A percentile compares a stretch with the other conserved stretches of the same genome.
Evolutionary conservation across 1,140 invertebrate genomes (phyloP).

Genomic region (Araneus ventricosus): DNA sequence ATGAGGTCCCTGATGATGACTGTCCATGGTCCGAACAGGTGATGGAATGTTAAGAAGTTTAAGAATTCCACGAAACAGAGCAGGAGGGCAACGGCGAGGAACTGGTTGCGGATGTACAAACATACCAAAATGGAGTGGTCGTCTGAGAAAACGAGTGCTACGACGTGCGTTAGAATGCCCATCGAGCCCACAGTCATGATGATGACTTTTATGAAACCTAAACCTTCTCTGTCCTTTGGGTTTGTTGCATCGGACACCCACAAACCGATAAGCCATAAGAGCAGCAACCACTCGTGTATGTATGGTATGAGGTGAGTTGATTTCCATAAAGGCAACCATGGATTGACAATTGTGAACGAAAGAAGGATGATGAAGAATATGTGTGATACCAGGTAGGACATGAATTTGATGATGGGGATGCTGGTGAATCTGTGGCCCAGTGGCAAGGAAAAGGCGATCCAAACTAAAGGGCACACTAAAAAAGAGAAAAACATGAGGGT

Average conservation of each 20-base stretch:
- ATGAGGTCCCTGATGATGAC: conserved; percentile 84
- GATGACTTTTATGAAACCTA: conserved; percentile 93
- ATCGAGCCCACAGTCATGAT: conserved; percentile 95
- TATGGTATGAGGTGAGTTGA: conserved; percentile 82
- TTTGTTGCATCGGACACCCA: conserved; percentile 97
- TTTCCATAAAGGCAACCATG: conserved; percentile 83
- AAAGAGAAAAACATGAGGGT: conserved; percentile 94
- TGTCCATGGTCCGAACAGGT: conserved; percentile 98
- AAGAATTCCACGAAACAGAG: conserved; percentile 98
- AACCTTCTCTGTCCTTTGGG: conserved; percentile 95
- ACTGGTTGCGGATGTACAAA: conserved; percentile 95
- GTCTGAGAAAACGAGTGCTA: conserved; percentile 84
- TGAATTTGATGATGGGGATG: conserved; percentile 98
- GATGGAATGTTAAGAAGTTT: conserved; percentile 98
- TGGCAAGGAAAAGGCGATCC: conserved; percentile 97
- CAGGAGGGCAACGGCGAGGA: conserved; percentile 95
- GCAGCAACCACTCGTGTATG: conserved; percentile 97
- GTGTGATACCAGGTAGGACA: conserved; percentile 99
- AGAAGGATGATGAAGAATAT: conserved; percentile 97
- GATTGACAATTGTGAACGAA: conserved; percentile 93
- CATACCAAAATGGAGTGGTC: conserved; percentile 76
- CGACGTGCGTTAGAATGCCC: conserved; percentile 93
- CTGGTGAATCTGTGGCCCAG: conserved; percentile 95
- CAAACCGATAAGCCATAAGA: conserved; percentile 97
- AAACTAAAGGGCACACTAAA: conserved; percentile 95